phyloP scores from a whole-genome alignment of 2,888 invertebrate species.

The Scrobipalpa costella region DNA sequence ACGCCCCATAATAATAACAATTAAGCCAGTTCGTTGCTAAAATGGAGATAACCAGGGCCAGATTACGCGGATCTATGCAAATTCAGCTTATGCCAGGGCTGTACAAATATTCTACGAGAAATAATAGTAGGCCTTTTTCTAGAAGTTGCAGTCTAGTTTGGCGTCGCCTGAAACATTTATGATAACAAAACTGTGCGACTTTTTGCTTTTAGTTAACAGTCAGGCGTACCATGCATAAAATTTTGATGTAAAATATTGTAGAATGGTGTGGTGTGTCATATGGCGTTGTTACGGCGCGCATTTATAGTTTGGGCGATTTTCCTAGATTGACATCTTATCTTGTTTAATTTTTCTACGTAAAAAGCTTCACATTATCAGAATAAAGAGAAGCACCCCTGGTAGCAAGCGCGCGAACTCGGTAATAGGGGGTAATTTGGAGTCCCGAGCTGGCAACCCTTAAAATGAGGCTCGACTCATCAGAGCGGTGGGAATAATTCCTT shows the following conservation, averaged over 20 bases:
- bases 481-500: slow-evolving; percentile 35
- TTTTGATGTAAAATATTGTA: too few relatives aligned
- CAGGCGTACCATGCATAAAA: not conserved
- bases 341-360: too few relatives aligned
- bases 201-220: not conserved
- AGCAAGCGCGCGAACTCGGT: slow-evolving; percentile 36
- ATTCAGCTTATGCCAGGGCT: slow-evolving; percentile 35
- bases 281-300: too few relatives aligned
- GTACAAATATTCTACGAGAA: not conserved
- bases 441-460: slow-evolving; percentile 43
- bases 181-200: not conserved
- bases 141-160: not conserved
- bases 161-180: not conserved
- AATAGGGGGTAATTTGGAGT: slow-evolving; percentile 53
- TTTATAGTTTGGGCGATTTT: too few relatives aligned
- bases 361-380: not conserved
- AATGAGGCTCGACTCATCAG: slow-evolving; percentile 34
- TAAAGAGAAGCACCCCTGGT: not conserved
- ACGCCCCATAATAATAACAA: slow-evolving; percentile 54
- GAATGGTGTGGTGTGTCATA: too few relatives aligned
- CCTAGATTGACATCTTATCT: too few relatives aligned
- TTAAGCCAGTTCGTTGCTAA: slow-evolving; percentile 45
- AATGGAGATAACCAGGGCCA: slow-evolving; percentile 51
- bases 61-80: slow-evolving; percentile 65
- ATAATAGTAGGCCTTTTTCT: too few relatives aligned